These are phyloP conservation scores for Gerris lacustris DNA, from an alignment of 2,888 invertebrate species.

Conservation along the genomic window DNA sequence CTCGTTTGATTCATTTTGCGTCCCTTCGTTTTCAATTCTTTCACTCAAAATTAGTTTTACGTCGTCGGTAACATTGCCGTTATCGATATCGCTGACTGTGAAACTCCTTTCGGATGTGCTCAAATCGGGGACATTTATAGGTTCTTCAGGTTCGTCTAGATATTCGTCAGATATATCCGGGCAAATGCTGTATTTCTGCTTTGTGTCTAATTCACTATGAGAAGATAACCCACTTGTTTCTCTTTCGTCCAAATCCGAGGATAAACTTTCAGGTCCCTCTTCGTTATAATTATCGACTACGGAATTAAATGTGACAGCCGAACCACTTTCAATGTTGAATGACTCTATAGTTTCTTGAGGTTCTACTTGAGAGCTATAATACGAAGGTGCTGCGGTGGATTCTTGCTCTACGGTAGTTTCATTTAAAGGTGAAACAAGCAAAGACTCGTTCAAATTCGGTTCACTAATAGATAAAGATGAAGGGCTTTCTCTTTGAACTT, in stretches of 20 bases:
- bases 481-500: neutral
- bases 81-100: neutral
- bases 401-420: neutral
- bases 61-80: neutral
- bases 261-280: neutral
- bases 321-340: neutral
- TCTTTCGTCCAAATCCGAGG: neutral
- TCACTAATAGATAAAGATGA: neutral
- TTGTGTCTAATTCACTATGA: neutral
- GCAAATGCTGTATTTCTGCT: neutral
- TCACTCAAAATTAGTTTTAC: neutral
- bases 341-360: neutral
- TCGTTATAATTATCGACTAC: neutral
- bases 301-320: neutral
- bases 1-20: neutral
- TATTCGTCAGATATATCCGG: neutral
- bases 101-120: neutral
- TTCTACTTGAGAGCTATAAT: neutral
- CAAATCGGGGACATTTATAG: neutral
- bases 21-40: too few species aligned
- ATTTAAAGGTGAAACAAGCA: neutral
- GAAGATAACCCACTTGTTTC: neutral
- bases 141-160: neutral
- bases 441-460: neutral
- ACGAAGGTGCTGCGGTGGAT: neutral